Evolutionary conservation across 92 coral and sea anemone genomes (phyloP).

Genomic region (Nematostella vectensis): DNA sequence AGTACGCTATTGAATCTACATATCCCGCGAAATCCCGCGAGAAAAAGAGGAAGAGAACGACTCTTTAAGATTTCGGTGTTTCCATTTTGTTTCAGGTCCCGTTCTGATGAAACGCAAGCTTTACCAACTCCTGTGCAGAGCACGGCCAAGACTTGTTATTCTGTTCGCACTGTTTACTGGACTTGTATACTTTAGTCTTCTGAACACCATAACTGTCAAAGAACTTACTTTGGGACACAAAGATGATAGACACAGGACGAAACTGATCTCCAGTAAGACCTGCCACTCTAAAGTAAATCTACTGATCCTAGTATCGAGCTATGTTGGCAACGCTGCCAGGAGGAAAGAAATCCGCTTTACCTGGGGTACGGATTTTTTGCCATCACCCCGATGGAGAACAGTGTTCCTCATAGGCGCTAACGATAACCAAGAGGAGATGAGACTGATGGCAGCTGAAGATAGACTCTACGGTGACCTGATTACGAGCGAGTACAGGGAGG

Average conservation of each 20-base stretch:
- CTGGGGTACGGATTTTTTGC: conserved; percentile 47
- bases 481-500: conserved; percentile 35
- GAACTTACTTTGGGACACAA: too few species aligned
- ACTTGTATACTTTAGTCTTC: too few species aligned
- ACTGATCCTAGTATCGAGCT: conserved; percentile 51
- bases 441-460: conserved; percentile 15
- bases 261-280: neutral
- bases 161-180: too few species aligned
- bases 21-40: too few species aligned
- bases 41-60: too few species aligned
- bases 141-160: too few species aligned
- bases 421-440: conserved; percentile 28
- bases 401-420: conserved; percentile 49
- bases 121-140: too few species aligned
- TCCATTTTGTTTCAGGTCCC: too few species aligned
- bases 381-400: conserved; percentile 37
- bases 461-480: conserved; percentile 51
- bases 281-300: conserved; percentile 32
- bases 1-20: too few species aligned
- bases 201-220: too few species aligned
- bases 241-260: neutral
- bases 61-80: too few species aligned
- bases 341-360: conserved; percentile 47
- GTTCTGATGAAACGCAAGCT: too few species aligned
- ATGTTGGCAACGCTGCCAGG: conserved; percentile 52